These are phyloP conservation scores for Tenthredo notha DNA, from an alignment of 2,888 invertebrate species.

Conservation along the genomic window DNA sequence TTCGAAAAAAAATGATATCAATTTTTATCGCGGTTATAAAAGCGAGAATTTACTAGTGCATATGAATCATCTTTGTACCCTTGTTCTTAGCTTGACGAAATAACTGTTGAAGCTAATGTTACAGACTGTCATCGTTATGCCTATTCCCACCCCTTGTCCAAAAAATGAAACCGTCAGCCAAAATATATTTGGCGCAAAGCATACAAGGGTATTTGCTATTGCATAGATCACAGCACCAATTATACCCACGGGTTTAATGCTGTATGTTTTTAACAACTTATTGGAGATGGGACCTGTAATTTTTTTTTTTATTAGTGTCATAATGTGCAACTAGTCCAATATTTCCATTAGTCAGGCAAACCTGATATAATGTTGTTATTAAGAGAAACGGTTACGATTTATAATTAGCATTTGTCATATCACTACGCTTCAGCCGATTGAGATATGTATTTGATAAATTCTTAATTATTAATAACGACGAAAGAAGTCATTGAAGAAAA, in stretches of 20 bases:
- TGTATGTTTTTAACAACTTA: slow-evolving; percentile 83
- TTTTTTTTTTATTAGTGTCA: slow-evolving; percentile 13
- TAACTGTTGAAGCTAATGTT: slow-evolving; percentile 88
- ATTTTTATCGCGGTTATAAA: slow-evolving; percentile 71
- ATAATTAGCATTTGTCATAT: not conserved
- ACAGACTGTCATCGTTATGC: slow-evolving; percentile 86
- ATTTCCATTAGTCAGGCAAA: not conserved
- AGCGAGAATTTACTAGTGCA: not conserved
- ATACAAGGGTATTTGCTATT: slow-evolving; percentile 82
- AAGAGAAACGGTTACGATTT: not conserved
- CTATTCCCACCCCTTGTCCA: slow-evolving; percentile 84
- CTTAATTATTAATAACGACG: not conserved
- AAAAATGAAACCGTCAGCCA: slow-evolving; percentile 83
- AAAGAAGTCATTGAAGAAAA: not conserved
- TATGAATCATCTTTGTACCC: slow-evolving; percentile 69
- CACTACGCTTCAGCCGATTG: not conserved
- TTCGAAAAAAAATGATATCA: slow-evolving; percentile 43
- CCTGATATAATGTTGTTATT: not conserved
- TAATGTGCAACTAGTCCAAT: not conserved
- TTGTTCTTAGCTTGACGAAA: slow-evolving; percentile 85
- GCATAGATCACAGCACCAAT: slow-evolving; percentile 84
- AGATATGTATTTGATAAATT: not conserved
- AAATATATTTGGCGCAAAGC: slow-evolving; percentile 83
- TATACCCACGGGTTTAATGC: slow-evolving; percentile 85
- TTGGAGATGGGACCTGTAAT: slow-evolving; percentile 85